Conservation (phyloP, 2,888 invertebrate species). For the Priocnemis perturbator region DNA sequence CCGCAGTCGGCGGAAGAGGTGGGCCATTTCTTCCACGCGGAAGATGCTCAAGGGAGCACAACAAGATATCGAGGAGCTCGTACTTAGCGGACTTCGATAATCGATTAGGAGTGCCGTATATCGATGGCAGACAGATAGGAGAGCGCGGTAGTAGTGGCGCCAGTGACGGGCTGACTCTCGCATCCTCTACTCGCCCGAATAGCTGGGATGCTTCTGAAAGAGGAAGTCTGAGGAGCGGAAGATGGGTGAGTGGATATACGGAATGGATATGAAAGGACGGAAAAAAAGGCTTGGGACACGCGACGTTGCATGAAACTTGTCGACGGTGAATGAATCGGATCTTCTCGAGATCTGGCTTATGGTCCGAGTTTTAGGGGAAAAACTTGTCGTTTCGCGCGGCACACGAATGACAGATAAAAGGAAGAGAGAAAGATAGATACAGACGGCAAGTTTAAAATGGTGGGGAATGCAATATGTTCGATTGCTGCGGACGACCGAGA, state of each 20-base stretch:
- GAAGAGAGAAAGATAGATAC: neutral
- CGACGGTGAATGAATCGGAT: slow-evolving; percentile 10
- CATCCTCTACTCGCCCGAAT: too few relatives aligned
- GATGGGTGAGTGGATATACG: slow-evolving; percentile 34
- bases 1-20: too few relatives aligned
- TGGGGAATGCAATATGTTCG: too few relatives aligned
- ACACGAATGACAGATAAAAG: neutral
- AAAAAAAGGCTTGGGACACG: slow-evolving; percentile 23
- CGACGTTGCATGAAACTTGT: slow-evolving; percentile 14
- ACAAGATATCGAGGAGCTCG: slow-evolving; percentile 41
- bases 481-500: slow-evolving; percentile 34
- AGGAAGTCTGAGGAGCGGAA: neutral
- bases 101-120: slow-evolving; percentile 44
- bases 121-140: slow-evolving; percentile 10
- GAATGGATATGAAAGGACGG: slow-evolving; percentile 47
- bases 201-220: too few relatives aligned
- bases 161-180: too few relatives aligned
- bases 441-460: slow-evolving; percentile 2
- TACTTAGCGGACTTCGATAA: slow-evolving; percentile 55
- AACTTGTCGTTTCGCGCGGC: neutral
- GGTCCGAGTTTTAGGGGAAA: slow-evolving; percentile 10
- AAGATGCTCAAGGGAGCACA: slow-evolving; percentile 28
- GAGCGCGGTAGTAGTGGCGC: too few relatives aligned
- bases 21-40: neutral
- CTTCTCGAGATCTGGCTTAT: neutral